Conservation (phyloP, 2,888 invertebrate genomes). For the Pristionchus japonicus region DNA sequence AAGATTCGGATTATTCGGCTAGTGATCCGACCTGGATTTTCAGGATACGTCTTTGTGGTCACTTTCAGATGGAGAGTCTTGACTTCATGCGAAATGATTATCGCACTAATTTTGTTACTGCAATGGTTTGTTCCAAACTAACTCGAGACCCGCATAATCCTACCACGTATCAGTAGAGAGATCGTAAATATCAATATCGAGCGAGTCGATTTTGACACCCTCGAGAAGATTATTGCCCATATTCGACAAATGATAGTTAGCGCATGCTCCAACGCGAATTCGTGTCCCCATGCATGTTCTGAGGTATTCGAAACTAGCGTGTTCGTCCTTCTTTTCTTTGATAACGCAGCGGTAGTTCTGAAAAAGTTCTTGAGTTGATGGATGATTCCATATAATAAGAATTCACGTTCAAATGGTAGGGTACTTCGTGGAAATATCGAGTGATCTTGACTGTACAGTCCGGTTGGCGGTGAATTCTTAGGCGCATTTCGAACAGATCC, state of each 20-base stretch:
- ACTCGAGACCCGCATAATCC: no score
- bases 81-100: not conserved
- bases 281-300: not conserved
- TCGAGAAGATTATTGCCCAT: not conserved
- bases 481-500: not conserved
- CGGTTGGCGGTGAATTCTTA: not conserved
- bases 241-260: not conserved
- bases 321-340: not conserved
- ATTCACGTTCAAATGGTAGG: not conserved
- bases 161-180: no score
- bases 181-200: not conserved
- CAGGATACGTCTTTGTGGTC: not conserved
- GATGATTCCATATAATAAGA: no score
- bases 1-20: not conserved
- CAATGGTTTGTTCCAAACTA: no score
- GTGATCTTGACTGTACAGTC: not conserved
- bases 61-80: not conserved
- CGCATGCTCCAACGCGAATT: not conserved
- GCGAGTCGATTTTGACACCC: not conserved
- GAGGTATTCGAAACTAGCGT: not conserved
- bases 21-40: no score
- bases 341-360: not conserved
- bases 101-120: not conserved
- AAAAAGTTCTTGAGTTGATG: no score
- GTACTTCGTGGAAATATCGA: not conserved